Conservation (phyloP, 2,888 invertebrate species). For the Cancer borealis region DNA sequence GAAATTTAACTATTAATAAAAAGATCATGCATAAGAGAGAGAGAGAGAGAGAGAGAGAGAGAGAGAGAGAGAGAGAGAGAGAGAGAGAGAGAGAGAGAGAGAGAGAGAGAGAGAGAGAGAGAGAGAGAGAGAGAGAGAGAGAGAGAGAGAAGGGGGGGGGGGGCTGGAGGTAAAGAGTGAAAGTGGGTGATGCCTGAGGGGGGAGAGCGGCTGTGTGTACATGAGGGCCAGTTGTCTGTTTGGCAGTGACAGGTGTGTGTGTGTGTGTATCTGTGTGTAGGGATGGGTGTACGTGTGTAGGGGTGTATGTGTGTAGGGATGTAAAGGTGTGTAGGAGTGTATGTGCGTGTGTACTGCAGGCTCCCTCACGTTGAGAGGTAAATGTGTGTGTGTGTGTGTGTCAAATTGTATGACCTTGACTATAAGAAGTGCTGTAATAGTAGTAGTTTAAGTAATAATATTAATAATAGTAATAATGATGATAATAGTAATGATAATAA, state of each 20-base stretch:
- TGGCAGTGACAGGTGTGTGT: neutral
- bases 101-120: neutral
- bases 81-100: neutral
- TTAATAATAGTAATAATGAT: neutral
- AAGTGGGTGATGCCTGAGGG: slow-evolving; percentile 17
- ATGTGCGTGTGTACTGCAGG: neutral
- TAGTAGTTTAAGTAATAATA: neutral
- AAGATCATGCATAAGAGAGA: neutral
- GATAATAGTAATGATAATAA: no score
- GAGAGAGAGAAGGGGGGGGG: neutral
- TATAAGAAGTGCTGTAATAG: neutral
- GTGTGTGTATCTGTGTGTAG: neutral
- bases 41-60: slow-evolving; percentile 20
- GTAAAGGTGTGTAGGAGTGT: neutral
- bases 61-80: neutral
- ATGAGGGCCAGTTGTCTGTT: neutral
- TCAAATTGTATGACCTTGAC: neutral
- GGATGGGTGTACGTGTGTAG: neutral
- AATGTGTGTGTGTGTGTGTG: neutral
- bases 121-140: neutral
- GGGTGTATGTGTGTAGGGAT: neutral
- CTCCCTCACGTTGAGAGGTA: neutral
- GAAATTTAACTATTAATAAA: neutral
- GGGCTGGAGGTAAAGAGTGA: neutral
- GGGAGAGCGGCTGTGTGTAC: neutral